Evolutionary conservation across 2,888 invertebrate species (phyloP), one percentile per base, ranked within the genome.

Genomic region (Macrosoma leucophasiata): DNA sequence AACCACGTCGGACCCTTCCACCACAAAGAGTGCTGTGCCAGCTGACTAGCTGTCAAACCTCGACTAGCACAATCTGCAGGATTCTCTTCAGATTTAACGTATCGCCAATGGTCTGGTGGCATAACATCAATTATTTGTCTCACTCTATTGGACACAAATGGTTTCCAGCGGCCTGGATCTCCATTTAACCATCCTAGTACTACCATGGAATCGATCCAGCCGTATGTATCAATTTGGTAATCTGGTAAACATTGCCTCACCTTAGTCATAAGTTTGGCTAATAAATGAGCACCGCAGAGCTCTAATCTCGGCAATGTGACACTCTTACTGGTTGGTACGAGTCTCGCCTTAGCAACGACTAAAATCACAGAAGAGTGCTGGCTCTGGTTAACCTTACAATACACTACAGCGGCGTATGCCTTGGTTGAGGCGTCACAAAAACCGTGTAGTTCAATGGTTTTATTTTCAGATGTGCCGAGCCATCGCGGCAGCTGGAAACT

Each of bases 91-190:
- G 21, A 21, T 21, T 9, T 21, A 3, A 21, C 21, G 9, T 21
- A 21, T 21, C 21, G 7, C 21, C 21, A 21, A 3, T 10, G 9
- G 6, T 21, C 2, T 3, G 5, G 9, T 3, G 18, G 18, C 5
- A 29, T 29, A 19, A 20, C 13, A 1, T 29, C 20, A 12, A 10
- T 29, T 7, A 29, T 29, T 9, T 11, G 19, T 8, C 9, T 8
- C 1, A 40, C 38, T 15, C 48, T 15, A 13, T 43, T 48, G 2
- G 43, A 40, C 4, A 48, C 43, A 30, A 46, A 48, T 5, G 36
- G 20, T 12, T 45, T 45, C 48, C 41, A 45, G 5, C 39, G 29
- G 3, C 10, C 10, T 2, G 39, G 21, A 7, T 48, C 39, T 2
- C 43, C 43, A 13, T 29, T 21, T 11, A 29, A 6, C 22, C 22